phyloP scores from a whole-genome alignment of 2,797 vertebrate species.

The Brachymystax lenok region DNA sequence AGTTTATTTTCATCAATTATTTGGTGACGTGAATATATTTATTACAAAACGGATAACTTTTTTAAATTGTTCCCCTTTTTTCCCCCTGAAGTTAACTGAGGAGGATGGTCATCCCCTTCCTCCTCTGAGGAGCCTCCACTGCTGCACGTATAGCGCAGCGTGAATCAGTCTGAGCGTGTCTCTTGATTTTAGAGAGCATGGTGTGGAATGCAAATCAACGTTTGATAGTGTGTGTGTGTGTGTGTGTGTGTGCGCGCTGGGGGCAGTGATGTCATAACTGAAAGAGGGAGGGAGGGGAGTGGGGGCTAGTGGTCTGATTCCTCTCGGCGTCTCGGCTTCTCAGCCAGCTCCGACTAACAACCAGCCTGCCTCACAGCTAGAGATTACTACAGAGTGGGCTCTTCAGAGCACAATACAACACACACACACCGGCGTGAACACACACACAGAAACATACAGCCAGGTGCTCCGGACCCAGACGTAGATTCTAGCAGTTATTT shows the following conservation, averaged over 20 bases:
- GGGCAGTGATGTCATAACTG: conserved; percentile 82
- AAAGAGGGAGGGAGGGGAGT: conserved; percentile 46
- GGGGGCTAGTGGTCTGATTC: conserved; percentile 46
- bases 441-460: conserved; percentile 13
- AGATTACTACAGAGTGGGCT: conserved; percentile 15
- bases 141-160: too few species aligned
- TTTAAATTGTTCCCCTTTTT: too few species aligned
- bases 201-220: conserved; percentile 27
- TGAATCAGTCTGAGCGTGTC: too few species aligned
- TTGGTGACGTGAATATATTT: too few species aligned
- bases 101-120: too few species aligned
- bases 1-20: too few species aligned
- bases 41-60: too few species aligned
- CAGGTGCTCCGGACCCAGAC: not conserved
- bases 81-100: too few species aligned
- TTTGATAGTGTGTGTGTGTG: conserved; percentile 62
- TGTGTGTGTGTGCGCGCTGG: conserved; percentile 58
- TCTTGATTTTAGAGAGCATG: too few species aligned
- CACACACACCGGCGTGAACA: not conserved
- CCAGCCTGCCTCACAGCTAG: conserved; percentile 19
- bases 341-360: conserved; percentile 8
- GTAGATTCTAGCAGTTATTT: not conserved
- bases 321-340: conserved; percentile 57
- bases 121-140: too few species aligned
- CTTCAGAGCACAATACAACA: conserved; percentile 8